These are phyloP conservation scores for Liopterus haemorrhoidalis DNA, from an alignment of 2,888 invertebrate species.

Conservation along the genomic window DNA sequence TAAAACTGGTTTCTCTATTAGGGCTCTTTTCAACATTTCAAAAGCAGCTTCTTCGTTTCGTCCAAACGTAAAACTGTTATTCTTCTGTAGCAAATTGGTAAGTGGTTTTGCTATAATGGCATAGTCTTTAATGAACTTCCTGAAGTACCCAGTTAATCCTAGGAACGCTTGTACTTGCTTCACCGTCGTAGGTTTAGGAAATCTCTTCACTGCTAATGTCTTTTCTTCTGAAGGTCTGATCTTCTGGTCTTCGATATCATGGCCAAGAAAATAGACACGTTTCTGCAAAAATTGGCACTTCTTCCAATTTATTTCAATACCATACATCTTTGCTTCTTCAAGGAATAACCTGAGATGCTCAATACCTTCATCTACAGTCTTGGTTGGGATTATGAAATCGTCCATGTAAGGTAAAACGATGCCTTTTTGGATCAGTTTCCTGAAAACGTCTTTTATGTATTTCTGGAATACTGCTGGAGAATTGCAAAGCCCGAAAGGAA, in stretches of 20 bases:
- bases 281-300: constrained; percentile 39
- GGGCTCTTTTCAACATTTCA: constrained; percentile 6
- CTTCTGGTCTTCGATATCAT: background rate
- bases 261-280: background rate
- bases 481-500: constrained; percentile 42
- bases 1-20: constrained; percentile 21
- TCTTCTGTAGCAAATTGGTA: constrained; percentile 18
- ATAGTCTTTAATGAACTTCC: constrained; percentile 19
- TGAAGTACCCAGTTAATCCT: constrained; percentile 15
- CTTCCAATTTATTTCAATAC: constrained; percentile 36
- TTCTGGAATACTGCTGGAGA: constrained; percentile 39
- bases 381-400: constrained; percentile 31
- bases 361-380: constrained; percentile 29
- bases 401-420: constrained; percentile 31
- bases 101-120: constrained; percentile 19
- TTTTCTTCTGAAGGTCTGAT: no score
- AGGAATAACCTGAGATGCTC: constrained; percentile 33
- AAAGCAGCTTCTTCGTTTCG: constrained; percentile 20
- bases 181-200: no score
- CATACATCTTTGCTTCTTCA: constrained; percentile 28
- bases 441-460: constrained; percentile 35
- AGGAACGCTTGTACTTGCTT: background rate
- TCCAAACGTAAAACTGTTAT: constrained; percentile 15
- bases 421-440: constrained; percentile 28
- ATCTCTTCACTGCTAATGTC: no score